Conservation (phyloP, 2,797 vertebrate genomes). For the Sternotherus odoratus region DNA sequence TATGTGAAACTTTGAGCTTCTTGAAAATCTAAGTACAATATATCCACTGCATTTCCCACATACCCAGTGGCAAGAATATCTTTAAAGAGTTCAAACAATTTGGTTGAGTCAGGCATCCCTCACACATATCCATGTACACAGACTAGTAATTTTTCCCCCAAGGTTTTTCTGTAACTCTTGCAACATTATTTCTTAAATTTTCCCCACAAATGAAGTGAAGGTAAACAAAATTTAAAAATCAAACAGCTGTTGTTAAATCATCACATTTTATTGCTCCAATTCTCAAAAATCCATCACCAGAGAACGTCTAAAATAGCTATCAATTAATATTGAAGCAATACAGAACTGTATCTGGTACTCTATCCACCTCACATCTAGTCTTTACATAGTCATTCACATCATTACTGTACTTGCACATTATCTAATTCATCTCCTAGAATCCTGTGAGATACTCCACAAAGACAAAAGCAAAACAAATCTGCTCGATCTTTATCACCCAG, state of each 20-base stretch:
- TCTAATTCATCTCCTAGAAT: slow-evolving; percentile 25
- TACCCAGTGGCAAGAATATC: background rate
- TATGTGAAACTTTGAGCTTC: background rate
- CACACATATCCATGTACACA: background rate
- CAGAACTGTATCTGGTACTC: background rate
- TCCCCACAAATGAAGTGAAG: background rate
- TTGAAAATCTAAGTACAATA: background rate
- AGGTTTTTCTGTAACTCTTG: background rate
- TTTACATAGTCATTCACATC: background rate
- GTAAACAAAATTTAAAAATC: background rate
- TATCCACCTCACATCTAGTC: background rate
- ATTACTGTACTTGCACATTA: background rate
- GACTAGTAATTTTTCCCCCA: background rate
- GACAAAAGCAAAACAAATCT: slow-evolving; percentile 28
- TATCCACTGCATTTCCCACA: background rate
- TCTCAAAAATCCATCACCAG: background rate
- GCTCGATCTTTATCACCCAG: slow-evolving; percentile 14
- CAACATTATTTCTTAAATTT: background rate
- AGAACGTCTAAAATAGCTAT: background rate
- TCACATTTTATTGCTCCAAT: background rate
- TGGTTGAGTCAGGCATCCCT: background rate
- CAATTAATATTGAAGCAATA: background rate
- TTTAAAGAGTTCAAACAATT: background rate
- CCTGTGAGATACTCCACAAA: slow-evolving; percentile 5
- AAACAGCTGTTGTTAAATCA: background rate